Percentiles rank a stretch among this genome's conserved stretches.
Evolutionary conservation across 2,113 vertebrate genomes (phyloP).

Genomic region (Sarotherodon lohbergeri): DNA sequence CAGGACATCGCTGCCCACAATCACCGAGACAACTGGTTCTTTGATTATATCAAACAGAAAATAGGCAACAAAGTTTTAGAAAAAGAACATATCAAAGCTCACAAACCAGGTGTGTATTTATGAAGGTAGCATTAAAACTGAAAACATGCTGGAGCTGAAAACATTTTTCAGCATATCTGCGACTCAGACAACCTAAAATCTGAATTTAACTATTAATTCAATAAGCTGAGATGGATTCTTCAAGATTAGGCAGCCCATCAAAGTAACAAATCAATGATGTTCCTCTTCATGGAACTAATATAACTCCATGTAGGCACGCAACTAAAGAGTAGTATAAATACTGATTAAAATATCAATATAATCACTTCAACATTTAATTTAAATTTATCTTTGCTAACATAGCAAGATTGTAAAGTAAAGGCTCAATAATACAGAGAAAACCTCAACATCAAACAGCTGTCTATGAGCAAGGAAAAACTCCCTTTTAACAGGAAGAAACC

Average conservation of each 20-base stretch:
- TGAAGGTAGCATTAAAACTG: not conserved
- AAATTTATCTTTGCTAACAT: not conserved
- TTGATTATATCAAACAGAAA: not conserved
- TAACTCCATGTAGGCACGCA: not conserved
- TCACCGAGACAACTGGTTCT: not conserved
- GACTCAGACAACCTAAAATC: not conserved
- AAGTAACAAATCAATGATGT: not conserved
- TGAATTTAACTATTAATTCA: not conserved
- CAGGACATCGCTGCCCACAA: not conserved
- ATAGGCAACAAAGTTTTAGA: not conserved
- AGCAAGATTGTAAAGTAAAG: not conserved
- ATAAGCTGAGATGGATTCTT: not conserved
- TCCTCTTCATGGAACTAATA: not conserved
- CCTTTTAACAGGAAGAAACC: not conserved
- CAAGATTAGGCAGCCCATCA: not conserved
- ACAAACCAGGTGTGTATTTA: not conserved
- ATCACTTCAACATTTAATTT: not conserved
- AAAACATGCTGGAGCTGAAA: not conserved
- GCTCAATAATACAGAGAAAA: not conserved
- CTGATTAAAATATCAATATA: not conserved
- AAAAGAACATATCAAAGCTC: not conserved
- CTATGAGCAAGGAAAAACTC: not conserved
- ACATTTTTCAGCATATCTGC: not conserved
- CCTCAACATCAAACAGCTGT: not conserved
- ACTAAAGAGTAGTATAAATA: not conserved